phyloP scores from a whole-genome alignment of 2,797 vertebrate genomes.

The Amazonetta brasiliensis region DNA sequence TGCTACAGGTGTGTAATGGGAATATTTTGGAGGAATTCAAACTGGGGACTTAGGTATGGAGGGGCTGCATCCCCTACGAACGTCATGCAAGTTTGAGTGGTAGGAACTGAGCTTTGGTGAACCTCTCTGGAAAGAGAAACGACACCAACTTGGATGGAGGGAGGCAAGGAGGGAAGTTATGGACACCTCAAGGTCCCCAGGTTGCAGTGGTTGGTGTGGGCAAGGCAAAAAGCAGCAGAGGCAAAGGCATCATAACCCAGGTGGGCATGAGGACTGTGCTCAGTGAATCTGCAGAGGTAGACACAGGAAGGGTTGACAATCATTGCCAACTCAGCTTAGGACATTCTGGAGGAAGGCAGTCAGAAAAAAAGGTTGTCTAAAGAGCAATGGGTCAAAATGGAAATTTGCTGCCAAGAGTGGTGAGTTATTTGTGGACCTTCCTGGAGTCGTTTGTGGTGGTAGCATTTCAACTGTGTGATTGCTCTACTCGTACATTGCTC shows the following conservation, averaged over 20 bases:
- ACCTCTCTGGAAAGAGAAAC: background rate
- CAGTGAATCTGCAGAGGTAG: background rate
- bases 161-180: background rate
- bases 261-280: background rate
- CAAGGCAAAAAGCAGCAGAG: background rate
- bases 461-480: background rate
- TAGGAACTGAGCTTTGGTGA: background rate
- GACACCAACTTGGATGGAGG: background rate
- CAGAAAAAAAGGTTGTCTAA: background rate
- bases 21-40: slow-evolving; percentile 20
- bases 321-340: no score
- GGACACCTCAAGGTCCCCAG: accelerated
- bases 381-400: background rate
- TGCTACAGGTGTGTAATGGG: background rate
- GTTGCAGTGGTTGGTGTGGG: background rate
- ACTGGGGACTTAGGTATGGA: accelerated
- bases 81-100: background rate
- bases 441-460: background rate
- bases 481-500: accelerated
- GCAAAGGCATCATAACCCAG: background rate
- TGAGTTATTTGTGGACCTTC: accelerated
- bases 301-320: background rate
- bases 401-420: accelerated
- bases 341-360: background rate
- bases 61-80: background rate